Evolutionary conservation across 1,140 invertebrate species (phyloP), one percentile per base, ranked within the genome.

Genomic region (Drosophila grimshawi): DNA sequence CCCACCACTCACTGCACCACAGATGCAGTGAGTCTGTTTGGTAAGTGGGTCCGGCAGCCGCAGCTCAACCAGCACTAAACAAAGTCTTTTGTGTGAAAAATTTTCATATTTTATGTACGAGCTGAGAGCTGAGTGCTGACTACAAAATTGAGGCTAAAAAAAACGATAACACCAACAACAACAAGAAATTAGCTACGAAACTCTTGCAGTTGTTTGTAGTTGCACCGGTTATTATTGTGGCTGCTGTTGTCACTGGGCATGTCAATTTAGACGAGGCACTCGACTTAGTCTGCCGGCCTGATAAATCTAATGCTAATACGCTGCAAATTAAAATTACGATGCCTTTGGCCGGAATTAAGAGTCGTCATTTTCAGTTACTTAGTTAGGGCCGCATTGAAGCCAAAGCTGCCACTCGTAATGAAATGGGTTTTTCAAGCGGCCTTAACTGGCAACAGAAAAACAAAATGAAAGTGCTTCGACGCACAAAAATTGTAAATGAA

Each of bases 41-140:
- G 59, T 78, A 66, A 76, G 72, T 78, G 71, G 62, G 59, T 63
- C 60, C 60, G 41, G 62, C 39, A 62, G 72, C 72, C 49, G 51
- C 60, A 66, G 46, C 63, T 75, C 67, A 55, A 76, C 82, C 80
- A 67, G 85, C 67, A 71, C 86, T 78, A 83, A 85, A 78, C 85
- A 76, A 70, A 65, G 74, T 81, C 82, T 85, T 72, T 88, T 90
- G 78, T 89, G 86, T 78, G 75, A 60, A 57, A 79, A 76, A 73
- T 74, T 73, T 80, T 80, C 80, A 89, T 89, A 85, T 90, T 90
- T 89, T 78, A 83, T 85, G 68, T 85, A 82, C 80, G 76, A 81
- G 60, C 51, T 74, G 46, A 64, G 52, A 77, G 51, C 57, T 49
- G 46, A 65, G 48, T 75, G 53, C 57, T 45, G 41, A 27, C 62